Conservation (phyloP, 2,797 vertebrate species). For the Trachurus trachurus region DNA sequence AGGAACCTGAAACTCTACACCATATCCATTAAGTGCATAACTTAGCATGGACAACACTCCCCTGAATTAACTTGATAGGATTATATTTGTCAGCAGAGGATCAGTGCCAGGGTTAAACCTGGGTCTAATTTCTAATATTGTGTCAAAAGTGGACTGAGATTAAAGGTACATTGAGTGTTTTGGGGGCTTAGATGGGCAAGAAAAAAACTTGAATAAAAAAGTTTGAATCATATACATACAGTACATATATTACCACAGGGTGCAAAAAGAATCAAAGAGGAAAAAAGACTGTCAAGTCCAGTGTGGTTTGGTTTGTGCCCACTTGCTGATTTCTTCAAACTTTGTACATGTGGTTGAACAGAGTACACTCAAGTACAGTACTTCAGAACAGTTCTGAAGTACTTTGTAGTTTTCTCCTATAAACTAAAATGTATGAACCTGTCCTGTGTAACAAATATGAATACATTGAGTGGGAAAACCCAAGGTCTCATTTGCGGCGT, state of each 20-base stretch:
- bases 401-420: neutral
- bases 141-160: constrained; percentile 19
- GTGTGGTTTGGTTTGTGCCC: neutral
- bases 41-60: constrained; percentile 68
- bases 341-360: neutral
- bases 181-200: neutral
- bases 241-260: neutral
- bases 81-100: constrained; percentile 68
- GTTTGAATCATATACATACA: neutral
- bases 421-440: neutral
- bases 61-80: constrained; percentile 67
- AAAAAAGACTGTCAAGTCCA: neutral
- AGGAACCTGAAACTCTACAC: constrained; percentile 80
- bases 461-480: neutral
- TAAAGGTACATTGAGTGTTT: neutral
- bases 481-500: neutral
- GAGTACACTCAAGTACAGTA: neutral
- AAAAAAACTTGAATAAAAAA: neutral
- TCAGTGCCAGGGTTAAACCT: constrained; percentile 43
- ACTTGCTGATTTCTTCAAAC: neutral
- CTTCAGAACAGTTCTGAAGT: neutral
- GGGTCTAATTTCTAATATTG: constrained; percentile 32
- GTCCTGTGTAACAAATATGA: neutral
- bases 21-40: constrained; percentile 78
- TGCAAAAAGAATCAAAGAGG: neutral